A percentile compares a stretch with the other conserved stretches of the same genome.
Conservation (phyloP, 2,113 vertebrate genomes). For the Protomyctophum bolini region DNA sequence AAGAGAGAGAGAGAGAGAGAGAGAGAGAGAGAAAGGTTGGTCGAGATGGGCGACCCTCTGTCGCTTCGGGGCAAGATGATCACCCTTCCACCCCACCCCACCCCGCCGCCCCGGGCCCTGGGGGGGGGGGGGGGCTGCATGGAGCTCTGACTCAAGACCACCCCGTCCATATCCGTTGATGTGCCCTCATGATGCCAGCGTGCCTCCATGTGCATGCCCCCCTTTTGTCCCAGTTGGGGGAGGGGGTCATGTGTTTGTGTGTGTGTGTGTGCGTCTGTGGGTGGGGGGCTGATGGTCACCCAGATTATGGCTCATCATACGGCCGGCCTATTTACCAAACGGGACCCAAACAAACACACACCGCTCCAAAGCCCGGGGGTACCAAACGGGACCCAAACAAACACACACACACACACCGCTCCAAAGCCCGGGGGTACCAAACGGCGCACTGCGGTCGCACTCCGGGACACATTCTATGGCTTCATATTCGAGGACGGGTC, state of each 20-base stretch:
- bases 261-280: background rate
- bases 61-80: no score
- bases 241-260: background rate
- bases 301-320: slow-evolving; percentile 62
- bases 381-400: slow-evolving; percentile 36
- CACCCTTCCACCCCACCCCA: no score
- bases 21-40: no score
- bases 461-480: slow-evolving; percentile 17
- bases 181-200: slow-evolving; percentile 60
- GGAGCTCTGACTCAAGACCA: slow-evolving; percentile 54
- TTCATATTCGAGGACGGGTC: slow-evolving; percentile 51
- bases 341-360: slow-evolving; percentile 55
- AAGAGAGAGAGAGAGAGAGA: no score
- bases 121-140: slow-evolving; percentile 44
- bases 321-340: slow-evolving; percentile 67
- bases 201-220: slow-evolving; percentile 67
- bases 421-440: background rate
- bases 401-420: slow-evolving; percentile 30
- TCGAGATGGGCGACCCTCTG: no score
- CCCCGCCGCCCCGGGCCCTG: slow-evolving; percentile 13
- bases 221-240: slow-evolving; percentile 36
- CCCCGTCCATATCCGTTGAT: slow-evolving; percentile 58
- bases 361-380: background rate
- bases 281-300: slow-evolving; percentile 56
- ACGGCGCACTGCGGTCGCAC: slow-evolving; percentile 49